Base-by-base conservation (phyloP, 2,797 vertebrate genomes). In the Antrozous pallidus region DNA sequence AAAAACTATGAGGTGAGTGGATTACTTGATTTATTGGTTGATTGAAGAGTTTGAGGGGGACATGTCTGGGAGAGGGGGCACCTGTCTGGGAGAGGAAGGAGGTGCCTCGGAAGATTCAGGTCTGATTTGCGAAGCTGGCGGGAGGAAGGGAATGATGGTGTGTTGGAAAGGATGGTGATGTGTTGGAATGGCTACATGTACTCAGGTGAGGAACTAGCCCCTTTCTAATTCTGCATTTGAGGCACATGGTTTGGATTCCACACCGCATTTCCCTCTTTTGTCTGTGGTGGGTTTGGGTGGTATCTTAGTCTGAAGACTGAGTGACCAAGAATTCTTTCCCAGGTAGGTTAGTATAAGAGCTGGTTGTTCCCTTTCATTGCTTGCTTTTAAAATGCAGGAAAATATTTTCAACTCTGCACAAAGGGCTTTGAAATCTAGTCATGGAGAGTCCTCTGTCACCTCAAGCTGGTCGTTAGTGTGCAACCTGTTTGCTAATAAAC, bases 401-500 rank as follows among this genome's bases (percentile, higher is more conserved):
- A 63, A 49, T 69, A 49, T 40, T 74, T 94, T 56, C 45, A n/a
- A 51, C 75, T 90, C 92, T 88, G 78, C 83, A 81, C 78, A 79
- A 33, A 82, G 80, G 58, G 54, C 88, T 94, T 67, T 73, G 88
- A 83, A 74, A 83, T 67, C 94, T 20, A 54, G 90, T 93, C 89
- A 11, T 45, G 65, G 83, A 36, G 67, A 86, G n/a, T 45, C 28
- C 73, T 58, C 54, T 49, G 54, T 71, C 95, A 91, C 94, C 80
- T 82, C 56, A 11, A 58, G 79, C 49, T 87, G 87, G 70, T 89
- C 18, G 73, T 80, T 87, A 91, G 86, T 31, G 33, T 92, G 82
- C 85, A 77, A n/a, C 87, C 92, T 94, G 86, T 90, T 88, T 92
- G 90, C 91, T 95, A 56, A 94, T 94, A 88, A 96, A 88, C 91